Evolutionary conservation across 2,113 vertebrate species (phyloP).

Genomic region (Xiphophorus hellerii): DNA sequence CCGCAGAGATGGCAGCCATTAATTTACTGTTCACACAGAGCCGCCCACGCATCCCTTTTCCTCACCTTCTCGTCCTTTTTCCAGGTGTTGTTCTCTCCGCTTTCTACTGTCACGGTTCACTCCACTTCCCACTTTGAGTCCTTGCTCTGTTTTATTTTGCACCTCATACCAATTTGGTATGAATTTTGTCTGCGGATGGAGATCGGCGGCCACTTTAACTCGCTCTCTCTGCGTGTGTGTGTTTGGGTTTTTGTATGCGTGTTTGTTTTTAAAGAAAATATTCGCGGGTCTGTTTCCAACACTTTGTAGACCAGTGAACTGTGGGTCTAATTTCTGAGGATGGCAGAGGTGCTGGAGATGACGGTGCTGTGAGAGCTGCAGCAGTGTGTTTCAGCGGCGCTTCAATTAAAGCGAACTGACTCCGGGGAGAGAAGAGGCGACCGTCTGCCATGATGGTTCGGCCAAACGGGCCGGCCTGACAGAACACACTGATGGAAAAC

Average conservation of each 20-base stretch:
- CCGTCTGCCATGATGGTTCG: conserved; percentile 38
- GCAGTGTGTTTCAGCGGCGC: conserved; percentile 56
- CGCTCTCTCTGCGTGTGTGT: neutral
- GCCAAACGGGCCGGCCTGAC: conserved; percentile 51
- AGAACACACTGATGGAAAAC: conserved; percentile 45
- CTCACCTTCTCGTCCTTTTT: neutral
- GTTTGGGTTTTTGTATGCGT: neutral
- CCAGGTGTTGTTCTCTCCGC: neutral
- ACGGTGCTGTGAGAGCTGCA: conserved; percentile 36
- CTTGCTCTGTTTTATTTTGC: conserved; percentile 1
- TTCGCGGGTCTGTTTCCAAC: neutral
- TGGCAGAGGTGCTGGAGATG: conserved; percentile 54
- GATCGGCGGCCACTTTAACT: conserved; percentile 35
- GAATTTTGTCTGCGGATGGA: conserved; percentile 48
- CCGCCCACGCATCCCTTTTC: conserved; percentile 8
- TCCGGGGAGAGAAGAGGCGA: conserved; percentile 51
- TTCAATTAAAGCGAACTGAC: conserved; percentile 63
- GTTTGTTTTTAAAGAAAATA: conserved; percentile 9
- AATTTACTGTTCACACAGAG: conserved; percentile 29
- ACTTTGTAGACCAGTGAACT: conserved; percentile 27
- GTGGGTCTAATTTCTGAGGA: conserved; percentile 50
- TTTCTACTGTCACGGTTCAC: conserved; percentile 20
- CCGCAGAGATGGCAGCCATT: conserved; percentile 17
- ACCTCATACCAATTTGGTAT: conserved; percentile 27
- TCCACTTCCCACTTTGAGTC: conserved; percentile 27